Evolutionary conservation across 2,888 invertebrate species (phyloP), one percentile per base, ranked within the genome.

Genomic region (Hirtodrosophila histrioides): DNA sequence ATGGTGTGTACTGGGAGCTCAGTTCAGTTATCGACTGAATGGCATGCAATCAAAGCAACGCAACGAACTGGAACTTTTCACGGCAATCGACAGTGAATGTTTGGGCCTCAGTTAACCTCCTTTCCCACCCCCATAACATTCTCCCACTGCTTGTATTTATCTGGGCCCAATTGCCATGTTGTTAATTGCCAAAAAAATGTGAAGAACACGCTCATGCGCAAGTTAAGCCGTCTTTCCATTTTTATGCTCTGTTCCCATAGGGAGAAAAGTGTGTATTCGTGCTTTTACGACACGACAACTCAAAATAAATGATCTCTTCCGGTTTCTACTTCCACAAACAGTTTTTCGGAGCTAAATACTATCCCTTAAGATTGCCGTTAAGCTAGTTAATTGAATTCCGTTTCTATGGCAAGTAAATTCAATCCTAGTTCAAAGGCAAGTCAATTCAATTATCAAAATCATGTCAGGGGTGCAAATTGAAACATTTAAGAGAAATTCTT

Each of bases 161-260:
- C 65, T 69, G 35, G 40, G 11, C 48, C 37, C 57, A 69, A 71
- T 66, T 69, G 71, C 75, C 66, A 69, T 69, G 69, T 78, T 84
- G 78, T 77, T 84, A 84, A 84, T 84, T 86, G 85, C 77, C 76
- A 60, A 76, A 80, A 56, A 40, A 23, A 24, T 23, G 12, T 3
- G 7, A 35, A 35, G 2, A 29, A 27, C 10, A 55, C 11, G 66
- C 56, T 66, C 64, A 69, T 64, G 57, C 58, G 60, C 70, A 66
- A 78, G 57, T 60, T 60, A 12, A 51, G 53, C 57, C 63, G 48
- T 35, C 51, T 63, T 69, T 57, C 73, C 63, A 49, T 51, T 62
- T 49, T 51, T 36, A 54, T 44, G 51, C 36, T 17, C 24, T 50
- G 3, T 39, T 44, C 27, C 6, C 6, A 27, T 5, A 27, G 4